Evolutionary conservation across 2,113 vertebrate species (phyloP), one percentile per base, ranked within the genome.

Genomic region (Lepus timidus): DNA sequence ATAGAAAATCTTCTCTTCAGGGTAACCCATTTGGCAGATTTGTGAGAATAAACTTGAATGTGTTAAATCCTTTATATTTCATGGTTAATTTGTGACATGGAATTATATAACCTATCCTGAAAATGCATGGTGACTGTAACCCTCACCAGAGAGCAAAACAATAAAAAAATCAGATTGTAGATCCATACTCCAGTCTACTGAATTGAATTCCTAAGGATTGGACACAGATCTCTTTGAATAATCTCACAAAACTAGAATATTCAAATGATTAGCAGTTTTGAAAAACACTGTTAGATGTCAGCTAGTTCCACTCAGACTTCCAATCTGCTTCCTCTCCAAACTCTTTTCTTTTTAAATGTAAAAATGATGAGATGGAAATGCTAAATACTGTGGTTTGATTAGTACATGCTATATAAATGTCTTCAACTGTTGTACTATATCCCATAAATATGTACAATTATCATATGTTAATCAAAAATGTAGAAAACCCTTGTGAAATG

Each of bases 291-390:
- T 70, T 44, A 70, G 29, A 29, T 74, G 22, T 31, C 29, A 80
- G 10, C 36, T 61, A 76, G 39, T 68, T 49, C 8, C 36, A 39
- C 1, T 87, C 55, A 71, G 39, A 19, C 25, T 82, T 94, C 17
- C 17, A 88, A 61, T n/a, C 14, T 36, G 27, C 19, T 84, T 88
- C 39, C n/a, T 79, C 31, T 95, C 58, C 29, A 90, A 81, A 84
- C 27, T 71, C 22, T 70, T 19, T 31, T 44, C 44, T 44, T 44
- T 44, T 27, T 65, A 65, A 58, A 20, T 58, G 19, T 58, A 58
- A 58, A 58, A 58, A 58, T 58, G 19, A 58, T 58, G 55, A 58
- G 55, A 58, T 5, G 55, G 55, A 58, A 58, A 58, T 58, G 55
- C 55, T 58, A 58, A 58, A 19, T 17, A 58, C 19, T 58, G 55